These are phyloP conservation scores for Hyposmocoma kahamanoa DNA, from an alignment of 1,140 invertebrate species.

Conservation along the genomic window DNA sequence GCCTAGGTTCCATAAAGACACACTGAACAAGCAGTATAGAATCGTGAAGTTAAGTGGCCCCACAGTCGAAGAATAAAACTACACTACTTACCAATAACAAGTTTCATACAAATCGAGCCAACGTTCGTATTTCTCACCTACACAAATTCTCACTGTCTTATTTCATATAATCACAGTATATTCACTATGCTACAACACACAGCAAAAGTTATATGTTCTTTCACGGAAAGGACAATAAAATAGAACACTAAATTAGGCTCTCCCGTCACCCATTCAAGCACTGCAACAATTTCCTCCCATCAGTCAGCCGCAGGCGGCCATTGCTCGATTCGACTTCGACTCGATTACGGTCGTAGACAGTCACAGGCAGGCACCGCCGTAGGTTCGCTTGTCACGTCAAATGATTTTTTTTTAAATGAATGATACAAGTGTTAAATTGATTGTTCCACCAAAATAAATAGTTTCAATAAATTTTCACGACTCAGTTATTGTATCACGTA, in stretches of 20 bases:
- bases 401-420: too few relatives aligned
- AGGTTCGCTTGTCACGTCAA: too few relatives aligned
- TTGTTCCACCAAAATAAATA: too few relatives aligned
- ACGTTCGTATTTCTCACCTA: slow-evolving; percentile 17
- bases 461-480: too few relatives aligned
- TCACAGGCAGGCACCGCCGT: too few relatives aligned
- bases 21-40: too few relatives aligned
- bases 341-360: too few relatives aligned
- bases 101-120: slow-evolving; percentile 35
- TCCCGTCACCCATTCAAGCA: slow-evolving; percentile 16
- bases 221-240: background rate
- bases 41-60: too few relatives aligned
- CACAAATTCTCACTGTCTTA: slow-evolving; percentile 21
- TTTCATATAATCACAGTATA: slow-evolving; percentile 27
- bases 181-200: slow-evolving; percentile 18
- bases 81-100: slow-evolving; percentile 57
- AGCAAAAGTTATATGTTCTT: slow-evolving; percentile 6
- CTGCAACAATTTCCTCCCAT: slow-evolving; percentile 20
- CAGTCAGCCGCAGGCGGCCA: slow-evolving; percentile 34
- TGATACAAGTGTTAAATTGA: too few relatives aligned
- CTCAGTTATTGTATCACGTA: too few relatives aligned
- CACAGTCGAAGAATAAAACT: slow-evolving; percentile 7
- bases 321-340: slow-evolving; percentile 36
- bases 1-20: too few relatives aligned
- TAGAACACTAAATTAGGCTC: slow-evolving; percentile 24